These are phyloP conservation scores for Psylliodes chrysocephalus DNA, from an alignment of 2,888 invertebrate genomes.

Conservation along the genomic window DNA sequence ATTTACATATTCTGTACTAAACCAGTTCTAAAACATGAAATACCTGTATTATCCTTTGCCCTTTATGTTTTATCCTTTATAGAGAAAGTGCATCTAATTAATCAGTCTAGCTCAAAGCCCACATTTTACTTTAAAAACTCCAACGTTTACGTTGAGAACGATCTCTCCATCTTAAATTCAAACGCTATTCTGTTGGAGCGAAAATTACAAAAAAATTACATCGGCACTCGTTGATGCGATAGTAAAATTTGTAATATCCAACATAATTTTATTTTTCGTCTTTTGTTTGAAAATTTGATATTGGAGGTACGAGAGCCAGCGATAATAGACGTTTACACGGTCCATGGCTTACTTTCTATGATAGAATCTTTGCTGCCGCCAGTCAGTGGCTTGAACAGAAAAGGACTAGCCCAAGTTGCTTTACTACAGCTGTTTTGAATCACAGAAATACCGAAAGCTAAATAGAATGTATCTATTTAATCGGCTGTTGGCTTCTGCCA, in stretches of 20 bases:
- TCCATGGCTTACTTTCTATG: conserved; percentile 1
- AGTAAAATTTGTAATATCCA: conserved; percentile 34
- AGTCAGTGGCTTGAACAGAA: not conserved
- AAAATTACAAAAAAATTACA: conserved; percentile 12
- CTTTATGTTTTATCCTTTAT: too few species aligned
- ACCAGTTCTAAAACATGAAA: too few species aligned
- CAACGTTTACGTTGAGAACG: not conserved
- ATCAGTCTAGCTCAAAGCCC: too few species aligned
- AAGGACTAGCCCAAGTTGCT: not conserved
- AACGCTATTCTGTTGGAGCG: not conserved
- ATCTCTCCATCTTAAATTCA: not conserved
- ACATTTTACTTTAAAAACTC: not conserved
- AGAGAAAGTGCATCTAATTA: not conserved
- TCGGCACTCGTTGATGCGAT: conserved; percentile 2
- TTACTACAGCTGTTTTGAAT: too few species aligned
- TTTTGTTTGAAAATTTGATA: conserved; percentile 30
- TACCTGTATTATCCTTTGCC: too few species aligned
- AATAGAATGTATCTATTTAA: too few species aligned
- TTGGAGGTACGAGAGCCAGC: conserved; percentile 18
- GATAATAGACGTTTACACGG: conserved; percentile 29
- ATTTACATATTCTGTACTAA: too few species aligned
- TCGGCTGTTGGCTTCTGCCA: too few species aligned
- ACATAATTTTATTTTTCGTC: conserved; percentile 30
- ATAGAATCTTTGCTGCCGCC: not conserved
- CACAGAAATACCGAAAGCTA: too few species aligned